A percentile compares a stretch with the other conserved stretches of the same genome.
Evolutionary conservation across 2,888 invertebrate species (phyloP).

Genomic region (Trisateles emortualis): DNA sequence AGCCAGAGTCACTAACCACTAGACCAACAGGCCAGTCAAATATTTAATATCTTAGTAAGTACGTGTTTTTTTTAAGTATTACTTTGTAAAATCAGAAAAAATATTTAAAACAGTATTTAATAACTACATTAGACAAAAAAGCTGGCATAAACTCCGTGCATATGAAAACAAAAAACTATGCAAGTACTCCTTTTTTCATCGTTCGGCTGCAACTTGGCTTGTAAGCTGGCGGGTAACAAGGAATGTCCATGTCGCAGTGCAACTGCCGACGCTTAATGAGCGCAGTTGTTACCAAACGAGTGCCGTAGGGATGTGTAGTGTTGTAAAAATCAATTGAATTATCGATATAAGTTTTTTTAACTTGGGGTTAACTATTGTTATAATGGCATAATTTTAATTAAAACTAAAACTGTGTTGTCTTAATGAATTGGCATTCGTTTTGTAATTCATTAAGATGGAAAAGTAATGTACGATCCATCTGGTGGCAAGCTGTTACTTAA

Average conservation of each 20-base stretch:
- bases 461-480: no score
- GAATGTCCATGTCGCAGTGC: constrained; percentile 53
- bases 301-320: constrained; percentile 40
- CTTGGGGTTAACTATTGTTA: no score
- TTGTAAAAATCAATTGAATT: constrained; percentile 13
- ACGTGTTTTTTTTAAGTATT: no score
- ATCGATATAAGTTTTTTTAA: constrained; percentile 4
- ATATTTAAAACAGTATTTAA: neutral
- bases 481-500: no score
- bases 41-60: no score
- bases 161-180: neutral
- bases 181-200: neutral
- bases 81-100: no score
- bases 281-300: constrained; percentile 53
- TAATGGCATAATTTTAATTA: no score
- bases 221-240: constrained; percentile 42
- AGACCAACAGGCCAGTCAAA: no score
- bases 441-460: no score
- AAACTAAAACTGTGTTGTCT: no score
- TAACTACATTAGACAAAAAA: neutral
- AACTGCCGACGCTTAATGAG: constrained; percentile 61
- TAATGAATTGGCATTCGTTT: no score
- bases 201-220: constrained; percentile 24
- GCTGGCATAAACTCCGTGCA: neutral
- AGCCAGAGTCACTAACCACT: no score